A percentile compares a stretch with the other conserved stretches of the same genome.
These are phyloP conservation scores for Corythornis vintsioides DNA, from an alignment of 2,113 vertebrate species.

Conservation along the genomic window DNA sequence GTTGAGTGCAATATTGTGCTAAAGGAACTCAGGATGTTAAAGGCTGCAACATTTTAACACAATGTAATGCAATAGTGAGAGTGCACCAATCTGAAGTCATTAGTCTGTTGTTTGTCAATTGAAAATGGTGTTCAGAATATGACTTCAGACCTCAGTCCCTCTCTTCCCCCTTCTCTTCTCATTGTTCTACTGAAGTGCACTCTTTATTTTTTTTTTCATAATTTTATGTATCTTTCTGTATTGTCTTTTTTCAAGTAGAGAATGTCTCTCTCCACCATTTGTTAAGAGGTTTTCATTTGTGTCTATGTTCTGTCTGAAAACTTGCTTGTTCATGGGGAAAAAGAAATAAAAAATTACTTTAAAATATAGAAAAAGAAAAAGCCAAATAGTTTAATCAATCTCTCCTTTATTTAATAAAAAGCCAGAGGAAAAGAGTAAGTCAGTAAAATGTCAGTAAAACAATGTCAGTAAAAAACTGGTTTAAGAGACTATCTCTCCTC, in stretches of 20 bases:
- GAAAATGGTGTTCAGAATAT: not conserved
- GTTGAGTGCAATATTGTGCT: not conserved
- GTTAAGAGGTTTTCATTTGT: fast-evolving
- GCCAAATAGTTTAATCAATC: fast-evolving
- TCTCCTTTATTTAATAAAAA: not conserved
- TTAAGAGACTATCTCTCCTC: not conserved
- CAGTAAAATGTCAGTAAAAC: not conserved
- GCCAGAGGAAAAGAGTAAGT: not conserved
- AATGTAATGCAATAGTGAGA: not conserved
- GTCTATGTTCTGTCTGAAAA: not conserved
- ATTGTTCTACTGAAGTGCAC: not conserved
- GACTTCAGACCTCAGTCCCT: not conserved
- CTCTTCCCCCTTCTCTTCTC: not conserved
- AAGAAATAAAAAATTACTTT: not conserved
- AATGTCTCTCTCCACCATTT: not conserved
- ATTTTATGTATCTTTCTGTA: not conserved
- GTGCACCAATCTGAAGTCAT: not conserved
- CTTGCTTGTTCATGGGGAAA: not conserved
- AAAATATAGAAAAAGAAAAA: not conserved
- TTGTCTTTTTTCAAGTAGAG: not conserved
- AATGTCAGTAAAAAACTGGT: not conserved
- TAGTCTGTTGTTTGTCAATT: not conserved
- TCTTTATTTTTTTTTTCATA: not conserved
- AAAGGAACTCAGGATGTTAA: not conserved
- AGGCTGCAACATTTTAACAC: not conserved